Percentiles rank a stretch among this genome's conserved stretches.
Conservation (phyloP, 1,140 invertebrate species). For the Heliothis subflexa region DNA sequence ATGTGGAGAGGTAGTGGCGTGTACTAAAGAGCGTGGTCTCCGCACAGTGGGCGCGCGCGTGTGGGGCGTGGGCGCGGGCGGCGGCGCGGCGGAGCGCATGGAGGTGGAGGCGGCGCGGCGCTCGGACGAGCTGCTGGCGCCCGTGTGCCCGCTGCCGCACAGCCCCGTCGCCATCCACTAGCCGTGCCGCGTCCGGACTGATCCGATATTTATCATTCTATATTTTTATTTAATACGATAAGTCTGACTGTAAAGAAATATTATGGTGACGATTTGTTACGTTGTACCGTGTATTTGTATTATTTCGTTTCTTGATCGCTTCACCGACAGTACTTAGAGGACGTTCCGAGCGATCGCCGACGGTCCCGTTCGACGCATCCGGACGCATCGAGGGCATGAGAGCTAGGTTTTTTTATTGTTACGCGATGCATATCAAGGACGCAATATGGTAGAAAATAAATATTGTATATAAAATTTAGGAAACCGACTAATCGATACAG, state of each 20-base stretch:
- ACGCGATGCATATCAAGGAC: conserved; percentile 86
- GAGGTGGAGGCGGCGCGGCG: conserved; percentile 77
- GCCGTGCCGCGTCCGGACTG: conserved; percentile 62
- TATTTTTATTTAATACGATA: conserved; percentile 85
- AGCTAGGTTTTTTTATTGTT: conserved; percentile 86
- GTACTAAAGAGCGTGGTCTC: too few relatives aligned
- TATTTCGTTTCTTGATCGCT: conserved; percentile 77
- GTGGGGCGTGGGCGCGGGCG: conserved; percentile 52
- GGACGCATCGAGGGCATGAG: conserved; percentile 79
- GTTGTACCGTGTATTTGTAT: conserved; percentile 76
- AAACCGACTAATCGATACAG: conserved; percentile 79
- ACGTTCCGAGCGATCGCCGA: conserved; percentile 58
- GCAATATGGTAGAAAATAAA: conserved; percentile 86
- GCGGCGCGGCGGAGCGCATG: conserved; percentile 67
- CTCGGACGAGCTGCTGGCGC: conserved; percentile 72
- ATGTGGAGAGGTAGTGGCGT: too few relatives aligned
- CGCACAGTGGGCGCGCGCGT: conserved; percentile 32
- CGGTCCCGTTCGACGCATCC: conserved; percentile 60
- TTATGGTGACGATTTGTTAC: conserved; percentile 73
- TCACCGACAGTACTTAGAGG: conserved; percentile 81
- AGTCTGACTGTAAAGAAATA: conserved; percentile 83
- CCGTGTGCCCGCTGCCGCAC: conserved; percentile 73
- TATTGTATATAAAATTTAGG: conserved; percentile 84
- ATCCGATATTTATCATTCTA: conserved; percentile 82
- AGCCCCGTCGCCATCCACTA: conserved; percentile 83